Evolutionary conservation across 2,797 vertebrate genomes (phyloP), one percentile per base, ranked within the genome.

Genomic region (Otolemur crassicaudatus): DNA sequence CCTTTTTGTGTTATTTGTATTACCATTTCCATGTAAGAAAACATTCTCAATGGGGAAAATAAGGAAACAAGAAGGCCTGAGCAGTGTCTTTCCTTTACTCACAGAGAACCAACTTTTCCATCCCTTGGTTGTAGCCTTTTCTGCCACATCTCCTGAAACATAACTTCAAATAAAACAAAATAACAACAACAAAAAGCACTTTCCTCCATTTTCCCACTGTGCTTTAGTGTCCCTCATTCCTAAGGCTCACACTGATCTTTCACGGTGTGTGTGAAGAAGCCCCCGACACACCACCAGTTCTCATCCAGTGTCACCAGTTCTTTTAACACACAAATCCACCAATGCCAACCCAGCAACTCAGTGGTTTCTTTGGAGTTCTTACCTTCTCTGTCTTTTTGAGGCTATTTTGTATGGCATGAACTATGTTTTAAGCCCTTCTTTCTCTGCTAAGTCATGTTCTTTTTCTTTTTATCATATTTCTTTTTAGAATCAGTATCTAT

Each of bases 391-490:
- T 56, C 43, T 67, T 93, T 19, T 25, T 61, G 12, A 77, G 17
- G 67, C 40, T 58, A 23, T n/a, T 76, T 19, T 60, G 5, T 37
- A 80, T 20, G 82, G 1, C 86, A n/a, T 2, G 11, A 80, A 82
- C 82, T 88, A 31, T 75, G 91, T 95, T 81, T 85, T 61, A 95
- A 85, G 37, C 61, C 60, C 46, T 96, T 27, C 58, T 80, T 22
- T 73, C 34, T 82, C 29, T 72, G 46, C 90, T 73, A 61, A 87
- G 46, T 12, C 87, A 14, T 49, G 53, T 69, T 79, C 9, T 27
- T 81, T 53, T 94, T 43, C 40, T 43, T 43, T 43, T 43, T 7
- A 40, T 12, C 85, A 12, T 49, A 60, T 69, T 79, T 7, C 31
- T 81, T 94, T 94, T 72, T 77, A 90, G 77, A 91, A 43, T 53